phyloP scores from a whole-genome alignment of 2,888 invertebrate species.

The Horisme vitalbata region DNA sequence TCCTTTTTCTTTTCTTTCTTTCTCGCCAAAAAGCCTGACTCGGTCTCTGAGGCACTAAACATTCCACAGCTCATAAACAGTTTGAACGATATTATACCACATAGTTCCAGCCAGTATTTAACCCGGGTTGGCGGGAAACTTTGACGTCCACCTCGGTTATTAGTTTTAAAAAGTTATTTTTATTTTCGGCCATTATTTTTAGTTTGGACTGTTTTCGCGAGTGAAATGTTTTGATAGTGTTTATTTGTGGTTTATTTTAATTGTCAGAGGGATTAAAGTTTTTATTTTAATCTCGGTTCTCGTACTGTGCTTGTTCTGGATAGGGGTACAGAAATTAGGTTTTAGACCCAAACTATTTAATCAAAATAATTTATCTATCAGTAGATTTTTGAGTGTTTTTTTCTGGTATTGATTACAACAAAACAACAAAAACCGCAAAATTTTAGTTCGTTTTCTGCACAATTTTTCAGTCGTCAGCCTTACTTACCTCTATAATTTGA shows the following conservation, averaged over 20 bases:
- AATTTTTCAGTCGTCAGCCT: too few species aligned
- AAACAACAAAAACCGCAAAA: too few species aligned
- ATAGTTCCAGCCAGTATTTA: slow-evolving; percentile 32
- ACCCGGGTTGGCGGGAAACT: slow-evolving; percentile 20
- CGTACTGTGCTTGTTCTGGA: too few species aligned
- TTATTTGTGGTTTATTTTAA: neutral
- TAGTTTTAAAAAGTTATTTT: slow-evolving; percentile 30
- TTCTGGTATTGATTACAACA: too few species aligned
- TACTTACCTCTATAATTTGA: too few species aligned
- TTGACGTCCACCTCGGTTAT: slow-evolving; percentile 28
- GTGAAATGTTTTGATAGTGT: neutral
- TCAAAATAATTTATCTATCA: too few species aligned
- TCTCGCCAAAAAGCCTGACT: slow-evolving; percentile 9
- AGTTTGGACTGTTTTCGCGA: slow-evolving; percentile 11
- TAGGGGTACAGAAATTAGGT: too few species aligned
- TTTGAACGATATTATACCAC: slow-evolving; percentile 34
- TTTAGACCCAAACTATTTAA: too few species aligned
- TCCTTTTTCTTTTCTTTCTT: too few species aligned
- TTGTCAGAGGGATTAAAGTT: neutral
- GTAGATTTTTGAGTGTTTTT: too few species aligned
- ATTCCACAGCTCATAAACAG: slow-evolving; percentile 35
- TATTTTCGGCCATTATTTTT: slow-evolving; percentile 17
- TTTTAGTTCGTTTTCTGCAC: too few species aligned
- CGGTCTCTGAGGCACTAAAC: slow-evolving; percentile 28
- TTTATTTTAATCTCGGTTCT: too few species aligned